Conservation (phyloP, 2,113 vertebrate genomes). For the Psophia crepitans region DNA sequence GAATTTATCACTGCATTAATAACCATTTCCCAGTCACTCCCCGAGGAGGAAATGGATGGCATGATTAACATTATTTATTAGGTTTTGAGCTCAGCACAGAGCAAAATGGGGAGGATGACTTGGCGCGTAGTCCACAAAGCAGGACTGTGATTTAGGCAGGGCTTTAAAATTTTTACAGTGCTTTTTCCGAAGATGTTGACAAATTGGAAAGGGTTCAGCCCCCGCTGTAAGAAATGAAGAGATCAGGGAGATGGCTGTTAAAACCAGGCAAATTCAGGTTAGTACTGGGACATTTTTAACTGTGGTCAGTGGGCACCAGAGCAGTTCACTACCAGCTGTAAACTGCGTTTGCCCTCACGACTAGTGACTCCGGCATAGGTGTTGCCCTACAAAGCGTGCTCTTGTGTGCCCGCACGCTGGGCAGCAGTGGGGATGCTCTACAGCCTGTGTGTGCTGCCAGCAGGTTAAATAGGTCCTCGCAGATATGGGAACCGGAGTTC, state of each 20-base stretch:
- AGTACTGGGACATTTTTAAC: neutral
- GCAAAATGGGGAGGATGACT: neutral
- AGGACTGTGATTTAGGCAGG: conserved; percentile 37
- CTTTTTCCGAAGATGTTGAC: neutral
- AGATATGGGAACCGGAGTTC: neutral
- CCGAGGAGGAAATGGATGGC: conserved; percentile 35
- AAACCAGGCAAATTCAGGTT: neutral
- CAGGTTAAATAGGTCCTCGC: neutral
- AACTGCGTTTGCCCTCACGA: accelerated
- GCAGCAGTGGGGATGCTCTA: neutral
- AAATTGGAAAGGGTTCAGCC: conserved; percentile 16
- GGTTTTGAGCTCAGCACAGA: neutral
- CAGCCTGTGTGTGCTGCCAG: neutral
- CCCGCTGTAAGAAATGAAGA: neutral
- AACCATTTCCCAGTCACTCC: conserved; percentile 37
- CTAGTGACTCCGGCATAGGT: accelerated
- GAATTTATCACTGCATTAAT: conserved; percentile 53
- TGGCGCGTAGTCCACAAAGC: neutral
- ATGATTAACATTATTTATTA: conserved; percentile 43
- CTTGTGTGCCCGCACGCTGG: accelerated
- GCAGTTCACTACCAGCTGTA: neutral
- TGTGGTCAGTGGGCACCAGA: neutral
- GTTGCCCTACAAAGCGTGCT: neutral
- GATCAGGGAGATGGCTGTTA: neutral
- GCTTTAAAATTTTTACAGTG: conserved; percentile 39